Evolutionary conservation across 2,797 vertebrate species (phyloP), one percentile per base, ranked within the genome.

Genomic region (Thamnophis elegans): DNA sequence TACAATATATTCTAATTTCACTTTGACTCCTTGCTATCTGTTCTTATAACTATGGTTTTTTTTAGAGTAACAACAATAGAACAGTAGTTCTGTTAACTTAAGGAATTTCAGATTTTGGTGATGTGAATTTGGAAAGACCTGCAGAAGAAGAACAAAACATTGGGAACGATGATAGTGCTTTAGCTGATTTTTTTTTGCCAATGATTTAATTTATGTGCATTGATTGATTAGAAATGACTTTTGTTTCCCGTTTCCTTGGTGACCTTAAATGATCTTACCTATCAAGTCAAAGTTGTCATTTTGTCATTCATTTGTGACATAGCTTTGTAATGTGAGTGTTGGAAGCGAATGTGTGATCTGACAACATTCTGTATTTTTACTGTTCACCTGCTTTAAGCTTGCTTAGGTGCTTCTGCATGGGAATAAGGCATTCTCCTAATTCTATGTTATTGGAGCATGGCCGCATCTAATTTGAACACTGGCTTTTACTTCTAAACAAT

Each of bases 401-500:
- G 90, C 88, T 92, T 25, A 14, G 88, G 25, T 53, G 85, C 86
- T 94, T 92, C 26, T 11, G 26, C 90, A 11, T 85, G 89, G 90
- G 26, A 91, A 92, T 32, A 87, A 53, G 55, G 20, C 59, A 0
- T 0, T 89, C 68, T 91, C 93, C 89, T 94, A 78, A 89, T 56
- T 92, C 85, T 32, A 60, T 56, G 1, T 62, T 89, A 11, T 90
- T 73, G 56, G 90, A 93, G 56, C 90, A 85, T 93, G 87, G 42
- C 91, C 94, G 36, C 90, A 92, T 68, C 90, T 92, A 51, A 12
- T 89, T 95, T 94, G 65, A 85, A 92, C 51, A 60, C 60, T 54
- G 5, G 90, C 56, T 93, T 93, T 88, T 89, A 90, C 88, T 86
- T 55, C 92, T 91, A 73, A 92, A 94, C 85, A 92, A 53, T 2